Conservation (phyloP, 2,113 vertebrate species). For the Speoplatyrhinus poulsoni region DNA sequence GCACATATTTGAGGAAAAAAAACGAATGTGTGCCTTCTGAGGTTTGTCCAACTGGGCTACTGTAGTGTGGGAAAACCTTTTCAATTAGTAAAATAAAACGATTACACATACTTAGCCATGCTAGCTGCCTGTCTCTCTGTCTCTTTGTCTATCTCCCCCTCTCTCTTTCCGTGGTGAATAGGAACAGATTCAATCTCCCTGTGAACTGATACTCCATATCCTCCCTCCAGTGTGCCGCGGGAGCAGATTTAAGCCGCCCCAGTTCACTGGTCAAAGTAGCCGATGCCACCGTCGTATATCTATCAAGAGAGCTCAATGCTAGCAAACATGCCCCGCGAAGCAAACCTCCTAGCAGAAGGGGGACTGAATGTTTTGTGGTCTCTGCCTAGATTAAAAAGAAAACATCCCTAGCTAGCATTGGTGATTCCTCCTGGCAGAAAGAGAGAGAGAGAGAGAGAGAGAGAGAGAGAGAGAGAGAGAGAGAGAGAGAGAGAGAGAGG, state of each 20-base stretch:
- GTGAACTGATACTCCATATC: constrained; percentile 57
- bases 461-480: not conserved
- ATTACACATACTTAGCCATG: constrained; percentile 65
- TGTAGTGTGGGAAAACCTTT: constrained; percentile 54
- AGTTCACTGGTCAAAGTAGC: constrained; percentile 59
- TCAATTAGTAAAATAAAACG: constrained; percentile 66
- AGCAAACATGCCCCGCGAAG: constrained; percentile 61
- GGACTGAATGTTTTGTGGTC: constrained; percentile 59
- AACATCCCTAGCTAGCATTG: constrained; percentile 57
- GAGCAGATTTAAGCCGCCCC: constrained; percentile 66
- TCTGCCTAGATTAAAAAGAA: constrained; percentile 57
- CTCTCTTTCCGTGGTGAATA: constrained; percentile 44
- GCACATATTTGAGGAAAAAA: constrained; percentile 10
- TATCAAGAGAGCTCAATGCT: constrained; percentile 66
- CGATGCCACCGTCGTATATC: constrained; percentile 63
- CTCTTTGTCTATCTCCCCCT: constrained; percentile 16
- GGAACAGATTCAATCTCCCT: constrained; percentile 60
- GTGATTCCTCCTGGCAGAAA: constrained; percentile 62
- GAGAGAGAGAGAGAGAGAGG: not conserved
- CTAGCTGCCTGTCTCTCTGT: constrained; percentile 4
- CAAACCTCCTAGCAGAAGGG: constrained; percentile 62
- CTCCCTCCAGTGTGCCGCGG: constrained; percentile 56
- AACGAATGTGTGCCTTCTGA: constrained; percentile 4
- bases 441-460: constrained; percentile 13
- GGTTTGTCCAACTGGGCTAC: constrained; percentile 40